phyloP scores from a whole-genome alignment of 2,888 invertebrate species.

The Euzophera pinguis region DNA sequence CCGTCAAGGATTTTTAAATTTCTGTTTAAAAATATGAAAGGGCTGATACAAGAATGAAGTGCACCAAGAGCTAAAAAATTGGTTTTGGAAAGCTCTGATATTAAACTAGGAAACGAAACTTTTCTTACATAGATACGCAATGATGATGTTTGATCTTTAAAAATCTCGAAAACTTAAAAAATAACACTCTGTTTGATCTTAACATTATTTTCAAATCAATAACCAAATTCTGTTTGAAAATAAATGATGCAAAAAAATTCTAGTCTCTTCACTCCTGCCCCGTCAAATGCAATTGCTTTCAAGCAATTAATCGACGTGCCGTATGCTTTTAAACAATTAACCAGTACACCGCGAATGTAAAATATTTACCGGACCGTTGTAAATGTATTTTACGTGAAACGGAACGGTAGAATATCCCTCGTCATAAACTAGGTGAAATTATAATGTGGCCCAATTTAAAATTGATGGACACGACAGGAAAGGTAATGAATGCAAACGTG shows the following conservation, averaged over 20 bases:
- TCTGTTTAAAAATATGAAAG: no score
- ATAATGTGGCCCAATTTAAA: background rate
- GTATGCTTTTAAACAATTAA: constrained; percentile 6
- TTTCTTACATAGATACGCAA: no score
- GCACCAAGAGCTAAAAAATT: no score
- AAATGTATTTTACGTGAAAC: background rate
- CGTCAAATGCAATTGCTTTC: constrained; percentile 15
- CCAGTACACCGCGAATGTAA: constrained; percentile 9
- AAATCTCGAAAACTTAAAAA: no score
- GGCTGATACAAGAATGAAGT: no score
- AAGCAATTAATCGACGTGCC: constrained; percentile 14
- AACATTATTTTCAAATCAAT: no score
- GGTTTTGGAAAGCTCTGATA: no score
- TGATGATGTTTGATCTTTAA: no score
- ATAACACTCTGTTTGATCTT: no score
- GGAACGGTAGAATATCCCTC: background rate
- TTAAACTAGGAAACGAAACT: no score
- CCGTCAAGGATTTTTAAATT: no score
- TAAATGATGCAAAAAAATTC: background rate
- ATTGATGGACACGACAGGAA: background rate
- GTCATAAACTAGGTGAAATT: background rate
- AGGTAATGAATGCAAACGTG: background rate
- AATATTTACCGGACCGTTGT: constrained; percentile 6
- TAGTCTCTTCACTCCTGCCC: background rate
- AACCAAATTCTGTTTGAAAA: background rate